These are phyloP conservation scores for Helostoma temminkii DNA, from an alignment of 2,797 vertebrate genomes.

Conservation along the genomic window DNA sequence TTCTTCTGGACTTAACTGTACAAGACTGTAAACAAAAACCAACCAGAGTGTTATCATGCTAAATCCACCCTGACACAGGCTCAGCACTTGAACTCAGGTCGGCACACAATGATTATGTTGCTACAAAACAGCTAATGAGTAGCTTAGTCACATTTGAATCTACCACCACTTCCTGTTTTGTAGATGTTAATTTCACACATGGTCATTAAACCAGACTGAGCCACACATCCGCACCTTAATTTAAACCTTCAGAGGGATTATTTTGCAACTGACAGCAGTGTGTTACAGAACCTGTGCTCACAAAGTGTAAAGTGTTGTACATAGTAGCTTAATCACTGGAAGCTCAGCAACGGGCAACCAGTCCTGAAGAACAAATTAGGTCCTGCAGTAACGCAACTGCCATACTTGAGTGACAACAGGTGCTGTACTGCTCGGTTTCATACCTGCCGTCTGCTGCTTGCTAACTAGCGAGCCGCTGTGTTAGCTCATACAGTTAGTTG, in stretches of 20 bases:
- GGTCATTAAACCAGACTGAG: slow-evolving; percentile 1
- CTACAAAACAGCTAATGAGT: neutral
- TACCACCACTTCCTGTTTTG: slow-evolving; percentile 12
- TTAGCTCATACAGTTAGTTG: neutral
- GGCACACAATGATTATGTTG: too few relatives aligned
- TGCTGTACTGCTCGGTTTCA: slow-evolving; percentile 28
- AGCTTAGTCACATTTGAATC: neutral
- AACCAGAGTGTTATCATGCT: too few relatives aligned
- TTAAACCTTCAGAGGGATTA: slow-evolving; percentile 16
- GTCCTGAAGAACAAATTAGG: slow-evolving; percentile 53
- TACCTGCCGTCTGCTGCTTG: slow-evolving; percentile 32
- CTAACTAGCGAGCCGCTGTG: slow-evolving; percentile 4
- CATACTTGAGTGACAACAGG: slow-evolving; percentile 58
- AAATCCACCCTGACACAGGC: too few relatives aligned
- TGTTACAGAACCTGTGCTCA: slow-evolving; percentile 14
- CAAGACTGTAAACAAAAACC: too few relatives aligned
- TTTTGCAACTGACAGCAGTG: neutral
- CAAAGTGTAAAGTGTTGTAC: slow-evolving; percentile 32
- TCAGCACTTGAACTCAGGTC: too few relatives aligned
- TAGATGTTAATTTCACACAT: slow-evolving; percentile 18
- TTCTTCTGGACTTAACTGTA: too few relatives aligned
- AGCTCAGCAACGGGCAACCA: slow-evolving; percentile 26
- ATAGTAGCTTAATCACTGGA: slow-evolving; percentile 20
- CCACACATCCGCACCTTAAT: slow-evolving; percentile 6
- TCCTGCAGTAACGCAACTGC: slow-evolving; percentile 46